Base-by-base conservation (phyloP, 2,113 vertebrate species). In the Leucosticte australis region DNA sequence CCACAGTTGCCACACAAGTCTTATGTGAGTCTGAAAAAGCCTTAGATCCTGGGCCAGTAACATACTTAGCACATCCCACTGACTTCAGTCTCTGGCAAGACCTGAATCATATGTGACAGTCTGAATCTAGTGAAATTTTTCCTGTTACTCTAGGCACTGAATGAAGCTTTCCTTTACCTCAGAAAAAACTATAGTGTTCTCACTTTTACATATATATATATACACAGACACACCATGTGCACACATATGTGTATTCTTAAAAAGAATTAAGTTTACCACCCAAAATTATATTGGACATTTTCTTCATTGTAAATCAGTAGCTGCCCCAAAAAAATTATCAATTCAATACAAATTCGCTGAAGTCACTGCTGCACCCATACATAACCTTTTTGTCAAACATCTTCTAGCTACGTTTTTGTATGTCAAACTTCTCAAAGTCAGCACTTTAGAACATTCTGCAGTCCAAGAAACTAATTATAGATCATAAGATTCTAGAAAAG, bases 191-290 rank as follows among this genome's bases (percentile, higher is more conserved):
- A 85, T 0, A 65, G 8, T 35, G 35, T 39, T 90, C 9, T 80
- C 74, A 68, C 37, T 60, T 31, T 28, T 16, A 69, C 27, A 49
- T 26, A 27, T 11, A 31, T 10, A 6, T n/a, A 33, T 50, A 50
- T 15, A 26, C 1, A 50, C 2, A 50, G 5, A 10, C 3, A 46
- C 33, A 49, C 23, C 9, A 44, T 3, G 2, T 14, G 16, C 27
- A 23, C 0, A 0, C 6, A 7, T 35, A 35, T 67, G 9, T 3
- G 1, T 31, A 41, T 41, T 57, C 20, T 55, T 67, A 49, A 27
- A 27, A 68, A 78, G 4, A 10, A 78, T 27, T 49, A 41, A n/a
- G 11, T 60, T 77, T 79, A 42, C 10, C 16, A 83, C 6, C 1
- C 27, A 74, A 28, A 82, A 42, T 65, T 57, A 80, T 17, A 79